phyloP scores from a whole-genome alignment of 2,113 vertebrate species.

The Otis tarda region DNA sequence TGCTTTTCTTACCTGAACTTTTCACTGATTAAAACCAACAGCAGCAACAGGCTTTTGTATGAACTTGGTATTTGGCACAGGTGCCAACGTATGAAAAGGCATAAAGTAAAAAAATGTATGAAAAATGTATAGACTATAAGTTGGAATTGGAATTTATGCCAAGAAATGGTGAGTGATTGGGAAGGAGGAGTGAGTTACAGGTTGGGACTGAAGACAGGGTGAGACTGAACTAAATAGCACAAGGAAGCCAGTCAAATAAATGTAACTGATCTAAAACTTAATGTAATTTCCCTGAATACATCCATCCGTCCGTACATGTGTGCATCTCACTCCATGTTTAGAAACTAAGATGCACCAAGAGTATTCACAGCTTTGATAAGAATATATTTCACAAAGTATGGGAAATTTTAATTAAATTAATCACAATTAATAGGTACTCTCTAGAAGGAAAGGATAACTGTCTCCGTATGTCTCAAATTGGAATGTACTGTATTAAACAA shows the following conservation, averaged over 20 bases:
- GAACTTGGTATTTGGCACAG: neutral
- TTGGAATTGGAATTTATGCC: neutral
- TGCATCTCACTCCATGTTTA: neutral
- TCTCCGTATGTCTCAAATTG: neutral
- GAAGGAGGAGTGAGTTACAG: neutral
- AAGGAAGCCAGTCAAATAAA: neutral
- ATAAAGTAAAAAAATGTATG: neutral
- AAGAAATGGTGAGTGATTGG: neutral
- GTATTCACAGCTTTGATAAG: neutral
- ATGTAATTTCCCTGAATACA: fast-evolving
- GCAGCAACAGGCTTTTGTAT: neutral
- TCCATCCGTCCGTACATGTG: fast-evolving
- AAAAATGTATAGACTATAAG: neutral
- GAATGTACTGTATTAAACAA: neutral
- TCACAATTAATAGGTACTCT: neutral
- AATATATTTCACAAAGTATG: neutral
- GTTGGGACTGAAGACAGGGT: neutral
- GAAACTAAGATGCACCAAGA: neutral
- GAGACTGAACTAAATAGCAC: neutral
- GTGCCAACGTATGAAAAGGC: neutral
- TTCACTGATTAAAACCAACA: neutral
- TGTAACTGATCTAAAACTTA: neutral
- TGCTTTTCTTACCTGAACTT: neutral
- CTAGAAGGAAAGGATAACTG: neutral
- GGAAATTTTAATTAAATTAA: neutral